These are phyloP conservation scores for Ictalurus furcatus DNA, from an alignment of 2,113 vertebrate species.

Conservation along the genomic window DNA sequence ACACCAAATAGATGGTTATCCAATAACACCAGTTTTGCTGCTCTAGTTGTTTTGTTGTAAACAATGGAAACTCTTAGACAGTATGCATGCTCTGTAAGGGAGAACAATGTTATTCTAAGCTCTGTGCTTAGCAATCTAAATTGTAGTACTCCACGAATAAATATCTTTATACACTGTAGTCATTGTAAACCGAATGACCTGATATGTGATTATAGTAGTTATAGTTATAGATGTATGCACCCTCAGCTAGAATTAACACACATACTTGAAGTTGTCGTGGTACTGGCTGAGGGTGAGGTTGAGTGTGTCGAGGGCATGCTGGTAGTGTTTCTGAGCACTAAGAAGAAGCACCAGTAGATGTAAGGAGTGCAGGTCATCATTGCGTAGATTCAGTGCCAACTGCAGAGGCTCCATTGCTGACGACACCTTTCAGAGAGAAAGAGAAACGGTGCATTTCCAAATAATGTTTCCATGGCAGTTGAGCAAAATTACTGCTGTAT, in stretches of 20 bases:
- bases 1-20: neutral
- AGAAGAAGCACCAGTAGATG: constrained; percentile 92
- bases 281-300: constrained; percentile 86
- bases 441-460: neutral
- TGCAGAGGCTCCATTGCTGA: constrained; percentile 89
- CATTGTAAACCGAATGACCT: neutral
- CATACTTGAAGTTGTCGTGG: constrained; percentile 92
- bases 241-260: neutral
- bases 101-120: neutral
- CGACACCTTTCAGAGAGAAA: constrained; percentile 77
- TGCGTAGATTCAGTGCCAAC: constrained; percentile 77
- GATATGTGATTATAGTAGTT: neutral
- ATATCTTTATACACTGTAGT: neutral
- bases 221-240: neutral
- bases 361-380: constrained; percentile 86
- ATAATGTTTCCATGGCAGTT: neutral
- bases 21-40: constrained; percentile 27
- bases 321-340: constrained; percentile 93
- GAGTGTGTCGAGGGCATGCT: constrained; percentile 86
- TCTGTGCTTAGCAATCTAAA: neutral
- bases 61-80: neutral
- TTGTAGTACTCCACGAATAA: neutral
- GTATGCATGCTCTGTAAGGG: neutral
- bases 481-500: neutral
- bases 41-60: constrained; percentile 14